A percentile compares a stretch with the other conserved stretches of the same genome.
Evolutionary conservation across 1,140 invertebrate species (phyloP).

Genomic region (Hormaphis cornu): DNA sequence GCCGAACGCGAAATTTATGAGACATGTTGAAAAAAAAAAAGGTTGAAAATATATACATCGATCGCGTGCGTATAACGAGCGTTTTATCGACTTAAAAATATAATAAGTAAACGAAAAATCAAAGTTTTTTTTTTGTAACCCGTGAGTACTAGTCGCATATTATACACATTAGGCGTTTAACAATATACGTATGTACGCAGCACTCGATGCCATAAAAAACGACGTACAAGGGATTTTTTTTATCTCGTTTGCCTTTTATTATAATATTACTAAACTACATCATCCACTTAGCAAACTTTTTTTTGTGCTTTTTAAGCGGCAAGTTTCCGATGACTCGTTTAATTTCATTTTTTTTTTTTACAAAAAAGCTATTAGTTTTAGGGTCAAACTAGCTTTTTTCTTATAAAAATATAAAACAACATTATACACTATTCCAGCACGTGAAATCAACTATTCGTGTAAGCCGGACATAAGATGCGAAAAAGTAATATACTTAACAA

Average conservation of each 20-base stretch:
- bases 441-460: no score
- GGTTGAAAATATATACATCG: not conserved
- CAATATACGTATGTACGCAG: no score
- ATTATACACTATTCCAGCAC: no score
- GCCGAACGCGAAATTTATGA: not conserved
- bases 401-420: not conserved
- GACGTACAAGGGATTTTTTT: not conserved
- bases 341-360: not conserved
- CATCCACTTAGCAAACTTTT: not conserved
- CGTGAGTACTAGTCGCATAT: no score
- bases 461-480: no score
- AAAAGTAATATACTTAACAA: no score
- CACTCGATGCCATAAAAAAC: no score
- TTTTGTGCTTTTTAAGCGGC: conserved; percentile 5
- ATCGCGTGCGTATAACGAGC: not conserved
- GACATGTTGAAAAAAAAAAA: not conserved
- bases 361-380: not conserved
- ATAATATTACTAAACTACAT: not conserved
- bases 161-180: no score
- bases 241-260: not conserved
- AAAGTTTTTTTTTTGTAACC: not conserved
- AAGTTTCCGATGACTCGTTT: not conserved
- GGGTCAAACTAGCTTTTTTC: not conserved
- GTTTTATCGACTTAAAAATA: not conserved
- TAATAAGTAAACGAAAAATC: not conserved